A percentile compares a stretch with the other conserved stretches of the same genome.
These are phyloP conservation scores for Hedya salicella DNA, from an alignment of 2,888 invertebrate species.

Conservation along the genomic window DNA sequence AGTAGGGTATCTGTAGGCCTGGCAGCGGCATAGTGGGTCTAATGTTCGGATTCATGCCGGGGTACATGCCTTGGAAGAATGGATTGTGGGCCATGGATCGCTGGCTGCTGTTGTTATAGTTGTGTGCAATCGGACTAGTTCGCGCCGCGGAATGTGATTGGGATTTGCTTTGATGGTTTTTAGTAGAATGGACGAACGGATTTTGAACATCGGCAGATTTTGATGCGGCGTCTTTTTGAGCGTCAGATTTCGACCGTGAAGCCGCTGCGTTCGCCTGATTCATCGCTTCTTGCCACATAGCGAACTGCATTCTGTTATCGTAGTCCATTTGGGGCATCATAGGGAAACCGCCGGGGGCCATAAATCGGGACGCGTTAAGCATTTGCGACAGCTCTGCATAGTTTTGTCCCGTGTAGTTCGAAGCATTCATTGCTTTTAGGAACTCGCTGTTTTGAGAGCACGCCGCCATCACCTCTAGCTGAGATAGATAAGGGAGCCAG, in stretches of 20 bases:
- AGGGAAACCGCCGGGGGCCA: conserved; percentile 73
- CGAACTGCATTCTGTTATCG: conserved; percentile 84
- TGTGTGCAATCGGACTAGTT: conserved; percentile 79
- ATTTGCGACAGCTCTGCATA: conserved; percentile 81
- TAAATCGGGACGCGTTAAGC: conserved; percentile 76
- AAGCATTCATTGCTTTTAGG: conserved; percentile 83
- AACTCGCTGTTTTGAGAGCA: conserved; percentile 85
- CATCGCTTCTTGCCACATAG: conserved; percentile 90
- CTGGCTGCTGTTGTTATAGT: conserved; percentile 69
- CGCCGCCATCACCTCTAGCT: conserved; percentile 85
- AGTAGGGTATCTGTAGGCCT: conserved; percentile 75
- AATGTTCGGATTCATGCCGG: conserved; percentile 69
- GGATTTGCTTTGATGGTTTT: conserved; percentile 70
- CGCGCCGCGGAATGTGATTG: conserved; percentile 78
- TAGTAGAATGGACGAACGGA: conserved; percentile 76
- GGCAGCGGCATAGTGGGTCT: conserved; percentile 70
- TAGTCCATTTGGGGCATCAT: conserved; percentile 80
- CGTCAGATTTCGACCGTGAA: conserved; percentile 62
- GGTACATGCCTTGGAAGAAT: conserved; percentile 74
- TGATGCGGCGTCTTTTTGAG: conserved; percentile 68
- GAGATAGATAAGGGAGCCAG: conserved; percentile 89
- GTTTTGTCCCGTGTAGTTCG: conserved; percentile 78
- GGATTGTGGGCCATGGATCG: conserved; percentile 66
- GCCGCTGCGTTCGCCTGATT: conserved; percentile 77
- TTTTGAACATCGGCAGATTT: conserved; percentile 75